Percentiles rank a stretch among this genome's conserved stretches.
Conservation (phyloP, 2,888 invertebrate species). For the Drosophila tripunctata region DNA sequence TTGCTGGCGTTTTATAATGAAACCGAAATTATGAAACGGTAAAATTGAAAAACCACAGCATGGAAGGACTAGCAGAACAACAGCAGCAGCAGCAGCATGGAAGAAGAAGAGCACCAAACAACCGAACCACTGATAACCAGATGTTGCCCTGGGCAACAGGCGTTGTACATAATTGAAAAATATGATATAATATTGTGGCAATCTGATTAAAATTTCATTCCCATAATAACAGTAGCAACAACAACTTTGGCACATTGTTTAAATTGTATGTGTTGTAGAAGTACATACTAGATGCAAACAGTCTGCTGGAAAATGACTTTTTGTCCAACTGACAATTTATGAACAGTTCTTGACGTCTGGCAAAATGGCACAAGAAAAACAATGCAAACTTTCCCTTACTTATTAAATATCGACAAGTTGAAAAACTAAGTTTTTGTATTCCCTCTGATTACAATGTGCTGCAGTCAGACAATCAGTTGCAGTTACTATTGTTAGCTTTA, state of each 20-base stretch:
- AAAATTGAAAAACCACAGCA: conserved; percentile 70
- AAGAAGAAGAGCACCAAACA: conserved; percentile 21
- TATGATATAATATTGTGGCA: conserved; percentile 65
- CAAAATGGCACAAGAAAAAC: conserved; percentile 3
- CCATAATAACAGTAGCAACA: conserved; percentile 56
- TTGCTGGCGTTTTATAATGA: conserved; percentile 34
- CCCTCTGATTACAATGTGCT: not conserved
- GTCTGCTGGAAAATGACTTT: conserved; percentile 9
- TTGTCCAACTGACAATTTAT: conserved; percentile 52
- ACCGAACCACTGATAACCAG: conserved; percentile 22
- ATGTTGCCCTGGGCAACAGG: conserved; percentile 45
- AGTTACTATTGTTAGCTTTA: not conserved
- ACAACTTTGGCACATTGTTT: not conserved
- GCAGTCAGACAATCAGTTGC: conserved; percentile 1
- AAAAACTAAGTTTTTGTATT: not conserved
- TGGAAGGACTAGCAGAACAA: conserved; percentile 43
- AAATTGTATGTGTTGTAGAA: too few relatives aligned
- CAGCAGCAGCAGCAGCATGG: too few relatives aligned
- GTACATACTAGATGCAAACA: not conserved
- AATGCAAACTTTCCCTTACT: conserved; percentile 53
- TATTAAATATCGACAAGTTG: conserved; percentile 22
- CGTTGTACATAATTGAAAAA: conserved; percentile 72
- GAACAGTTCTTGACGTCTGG: conserved; percentile 44
- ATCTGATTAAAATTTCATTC: conserved; percentile 80
- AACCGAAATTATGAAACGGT: conserved; percentile 52